A percentile compares a stretch with the other conserved stretches of the same genome.
Evolutionary conservation across 2,888 invertebrate species (phyloP).

Genomic region (Limenitis camilla): DNA sequence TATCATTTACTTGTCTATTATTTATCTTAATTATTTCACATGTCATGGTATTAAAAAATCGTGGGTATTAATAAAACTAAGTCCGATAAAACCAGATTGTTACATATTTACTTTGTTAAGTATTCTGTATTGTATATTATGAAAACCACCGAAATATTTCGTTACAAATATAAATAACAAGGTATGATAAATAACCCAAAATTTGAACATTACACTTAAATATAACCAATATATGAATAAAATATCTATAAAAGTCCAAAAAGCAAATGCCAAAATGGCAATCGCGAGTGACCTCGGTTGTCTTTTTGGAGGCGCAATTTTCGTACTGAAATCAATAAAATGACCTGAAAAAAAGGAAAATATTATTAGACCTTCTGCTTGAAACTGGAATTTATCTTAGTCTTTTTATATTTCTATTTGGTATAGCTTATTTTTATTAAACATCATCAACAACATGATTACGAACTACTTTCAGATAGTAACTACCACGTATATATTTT

Average conservation of each 20-base stretch:
- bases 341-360: constrained; percentile 41
- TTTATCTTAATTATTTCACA: too few relatives aligned
- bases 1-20: too few relatives aligned
- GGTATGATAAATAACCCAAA: constrained; percentile 72
- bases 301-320: constrained; percentile 38
- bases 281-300: constrained; percentile 39
- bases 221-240: constrained; percentile 61
- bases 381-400: too few relatives aligned
- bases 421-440: too few relatives aligned
- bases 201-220: constrained; percentile 58
- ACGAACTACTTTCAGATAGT: too few relatives aligned
- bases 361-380: too few relatives aligned
- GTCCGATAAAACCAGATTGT: neutral
- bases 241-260: constrained; percentile 78
- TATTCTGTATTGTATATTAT: constrained; percentile 73
- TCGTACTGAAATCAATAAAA: constrained; percentile 47
- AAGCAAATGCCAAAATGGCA: constrained; percentile 70
- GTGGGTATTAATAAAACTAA: neutral
- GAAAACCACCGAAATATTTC: constrained; percentile 74
- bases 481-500: neutral
- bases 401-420: too few relatives aligned
- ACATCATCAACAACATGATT: too few relatives aligned
- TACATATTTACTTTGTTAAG: constrained; percentile 29
- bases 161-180: constrained; percentile 71
- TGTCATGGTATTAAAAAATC: neutral